phyloP scores from a whole-genome alignment of 2,113 vertebrate genomes.

The Cygnus buccinator region DNA sequence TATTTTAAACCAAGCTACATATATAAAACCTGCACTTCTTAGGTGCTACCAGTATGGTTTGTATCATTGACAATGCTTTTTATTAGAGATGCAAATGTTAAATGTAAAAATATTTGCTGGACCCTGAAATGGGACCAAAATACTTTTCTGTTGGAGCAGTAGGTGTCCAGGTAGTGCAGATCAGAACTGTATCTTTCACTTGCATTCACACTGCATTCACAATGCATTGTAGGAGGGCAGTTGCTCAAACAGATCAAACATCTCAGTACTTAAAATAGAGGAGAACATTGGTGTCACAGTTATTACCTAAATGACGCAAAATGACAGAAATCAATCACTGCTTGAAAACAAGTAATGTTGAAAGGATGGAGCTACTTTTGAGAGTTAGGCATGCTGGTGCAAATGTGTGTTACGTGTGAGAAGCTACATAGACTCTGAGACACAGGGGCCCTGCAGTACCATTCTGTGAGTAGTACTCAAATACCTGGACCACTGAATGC shows the following conservation, averaged over 20 bases:
- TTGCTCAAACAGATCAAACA: not conserved
- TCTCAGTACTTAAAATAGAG: not conserved
- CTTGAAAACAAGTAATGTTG: not conserved
- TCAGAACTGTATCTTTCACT: not conserved
- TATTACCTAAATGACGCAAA: not conserved
- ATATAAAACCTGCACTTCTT: not conserved
- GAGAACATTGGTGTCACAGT: not conserved
- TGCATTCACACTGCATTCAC: not conserved
- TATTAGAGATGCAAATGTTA: not conserved
- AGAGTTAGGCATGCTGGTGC: not conserved
- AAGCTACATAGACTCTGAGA: not conserved
- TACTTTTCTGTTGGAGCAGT: not conserved
- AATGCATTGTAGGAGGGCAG: not conserved
- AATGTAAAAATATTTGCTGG: not conserved
- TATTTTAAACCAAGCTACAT: not conserved
- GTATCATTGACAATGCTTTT: not conserved
- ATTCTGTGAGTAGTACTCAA: not conserved
- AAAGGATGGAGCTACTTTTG: not conserved
- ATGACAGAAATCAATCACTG: not conserved
- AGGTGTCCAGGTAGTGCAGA: not conserved
- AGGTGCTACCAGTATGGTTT: not conserved
- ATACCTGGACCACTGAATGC: not conserved
- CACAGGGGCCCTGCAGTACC: not conserved
- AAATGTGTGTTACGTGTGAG: not conserved
- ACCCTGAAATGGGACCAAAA: not conserved